These are phyloP conservation scores for Ormyrus rosae DNA, from an alignment of 2,888 invertebrate species.

Conservation along the genomic window DNA sequence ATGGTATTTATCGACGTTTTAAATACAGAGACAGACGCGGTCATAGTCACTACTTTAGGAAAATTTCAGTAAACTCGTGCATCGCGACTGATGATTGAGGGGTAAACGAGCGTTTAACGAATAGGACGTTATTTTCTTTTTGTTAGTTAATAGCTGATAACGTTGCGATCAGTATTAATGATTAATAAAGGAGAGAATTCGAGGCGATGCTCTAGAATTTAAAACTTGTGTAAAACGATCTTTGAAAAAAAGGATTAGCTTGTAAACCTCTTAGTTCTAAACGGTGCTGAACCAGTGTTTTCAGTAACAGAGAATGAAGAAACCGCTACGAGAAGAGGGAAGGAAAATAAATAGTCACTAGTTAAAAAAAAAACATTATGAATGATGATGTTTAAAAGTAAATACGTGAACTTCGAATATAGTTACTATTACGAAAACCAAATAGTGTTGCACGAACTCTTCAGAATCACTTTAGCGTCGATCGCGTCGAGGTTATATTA, in stretches of 20 bases:
- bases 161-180: constrained; percentile 50
- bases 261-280: constrained; percentile 40
- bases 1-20: constrained; percentile 31
- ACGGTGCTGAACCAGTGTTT: constrained; percentile 48
- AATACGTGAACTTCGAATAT: constrained; percentile 47
- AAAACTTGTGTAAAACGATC: neutral
- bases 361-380: constrained; percentile 40
- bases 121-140: constrained; percentile 21
- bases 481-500: constrained; percentile 22
- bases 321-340: constrained; percentile 36
- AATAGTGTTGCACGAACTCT: constrained; percentile 56
- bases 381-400: constrained; percentile 2
- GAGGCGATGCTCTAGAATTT: constrained; percentile 23
- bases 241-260: constrained; percentile 17
- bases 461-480: constrained; percentile 45
- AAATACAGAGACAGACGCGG: constrained; percentile 22
- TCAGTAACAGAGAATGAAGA: constrained; percentile 32
- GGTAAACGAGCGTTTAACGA: constrained; percentile 25
- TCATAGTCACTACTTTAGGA: constrained; percentile 28
- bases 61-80: constrained; percentile 25
- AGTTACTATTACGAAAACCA: constrained; percentile 58
- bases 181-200: neutral
- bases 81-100: neutral
- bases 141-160: constrained; percentile 41
- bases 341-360: constrained; percentile 54